A percentile compares a stretch with the other conserved stretches of the same genome.
These are phyloP conservation scores for Hemithea aestivaria DNA, from an alignment of 2,888 invertebrate species.

Conservation along the genomic window DNA sequence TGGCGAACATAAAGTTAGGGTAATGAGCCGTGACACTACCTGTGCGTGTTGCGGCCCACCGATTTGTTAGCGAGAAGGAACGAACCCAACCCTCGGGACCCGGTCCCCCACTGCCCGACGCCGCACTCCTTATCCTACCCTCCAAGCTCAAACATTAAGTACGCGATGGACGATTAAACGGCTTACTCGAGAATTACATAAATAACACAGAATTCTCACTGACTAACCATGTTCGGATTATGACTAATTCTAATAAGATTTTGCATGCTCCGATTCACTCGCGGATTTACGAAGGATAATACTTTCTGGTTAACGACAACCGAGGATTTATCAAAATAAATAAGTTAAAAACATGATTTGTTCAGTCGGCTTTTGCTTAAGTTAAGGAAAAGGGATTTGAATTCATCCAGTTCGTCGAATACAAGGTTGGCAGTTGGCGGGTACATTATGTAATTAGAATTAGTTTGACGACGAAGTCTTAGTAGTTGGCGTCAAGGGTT, in stretches of 20 bases:
- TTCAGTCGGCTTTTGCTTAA: constrained; percentile 4
- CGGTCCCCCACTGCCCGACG: constrained; percentile 28
- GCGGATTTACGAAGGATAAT: constrained; percentile 26
- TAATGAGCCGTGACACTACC: constrained; percentile 68
- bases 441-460: constrained; percentile 38
- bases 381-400: background rate
- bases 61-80: constrained; percentile 55
- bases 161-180: constrained; percentile 61
- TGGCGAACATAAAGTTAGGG: constrained; percentile 56
- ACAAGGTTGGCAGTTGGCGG: background rate
- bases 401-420: constrained; percentile 11
- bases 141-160: constrained; percentile 56
- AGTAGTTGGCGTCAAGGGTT: constrained; percentile 39
- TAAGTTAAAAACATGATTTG: constrained; percentile 6
- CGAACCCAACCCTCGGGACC: constrained; percentile 44
- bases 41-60: constrained; percentile 53
- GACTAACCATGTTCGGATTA: constrained; percentile 47
- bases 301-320: constrained; percentile 17
- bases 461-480: constrained; percentile 38
- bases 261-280: constrained; percentile 32
- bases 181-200: constrained; percentile 58
- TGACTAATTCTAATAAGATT: constrained; percentile 47
- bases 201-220: constrained; percentile 48
- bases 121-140: constrained; percentile 35
- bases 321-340: constrained; percentile 10